Evolutionary conservation across 2,113 vertebrate genomes (phyloP), one percentile per base, ranked within the genome.

Genomic region (Chaetodon trifascialis): DNA sequence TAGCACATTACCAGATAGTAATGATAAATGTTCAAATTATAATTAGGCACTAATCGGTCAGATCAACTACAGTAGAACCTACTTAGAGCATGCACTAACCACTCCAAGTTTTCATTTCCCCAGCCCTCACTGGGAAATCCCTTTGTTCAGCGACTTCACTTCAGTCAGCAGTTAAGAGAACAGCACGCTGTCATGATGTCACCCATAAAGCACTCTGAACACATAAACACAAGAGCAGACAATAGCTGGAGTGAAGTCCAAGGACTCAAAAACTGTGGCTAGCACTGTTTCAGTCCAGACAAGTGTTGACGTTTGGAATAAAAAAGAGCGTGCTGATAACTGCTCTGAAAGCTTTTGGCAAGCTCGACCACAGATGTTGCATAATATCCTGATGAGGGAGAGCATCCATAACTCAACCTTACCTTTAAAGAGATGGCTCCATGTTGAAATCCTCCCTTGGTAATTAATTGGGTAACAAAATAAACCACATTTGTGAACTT

Each of bases 121-220:
- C 51, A 40, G 47, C 21, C 67, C 49, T 66, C 36, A 54, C 36
- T 66, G 73, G 80, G 76, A 88, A 80, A 77, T 72, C 72, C 78
- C 74, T 79, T 71, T 75, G 59, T 59, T 59, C 52, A 73, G 38
- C 11, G 4, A 14, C 73, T 73, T 76, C 52, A 64, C 34, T 52
- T 76, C 77, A 58, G 0, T 79, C 70, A 51, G 47, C 62, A 54
- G 47, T 65, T 34, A 56, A 71, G 74, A 40, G 70, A 65, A 70
- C 64, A 65, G 21, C 62, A 63, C 54, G 36, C 54, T 80, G 23
- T 46, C 44, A 80, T 80, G 76, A 77, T 70, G 72, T 88, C 80
- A 65, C 63, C 72, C 52, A 73, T 7, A 36, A 73, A 59, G 40
- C 71, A 67, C 55, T 49, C 56, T 21, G 11, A 51, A 54, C 36